These are phyloP conservation scores for Syrphus vitripennis DNA, from an alignment of 2,888 invertebrate species.

Conservation along the genomic window DNA sequence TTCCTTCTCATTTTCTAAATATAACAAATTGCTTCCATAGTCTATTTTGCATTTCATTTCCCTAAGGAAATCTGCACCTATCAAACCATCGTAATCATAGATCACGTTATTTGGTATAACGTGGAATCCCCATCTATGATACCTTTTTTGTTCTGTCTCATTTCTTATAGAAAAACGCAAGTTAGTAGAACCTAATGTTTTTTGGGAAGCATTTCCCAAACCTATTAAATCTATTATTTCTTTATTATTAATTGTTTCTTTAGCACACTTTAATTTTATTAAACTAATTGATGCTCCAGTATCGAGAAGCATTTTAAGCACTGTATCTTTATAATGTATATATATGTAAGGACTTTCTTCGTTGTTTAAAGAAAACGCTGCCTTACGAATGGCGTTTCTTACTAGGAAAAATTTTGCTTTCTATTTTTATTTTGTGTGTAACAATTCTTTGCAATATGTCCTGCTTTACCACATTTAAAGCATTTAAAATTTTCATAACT, in stretches of 20 bases:
- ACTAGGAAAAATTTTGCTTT: neutral
- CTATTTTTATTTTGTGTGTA: no score
- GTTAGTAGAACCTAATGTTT: neutral
- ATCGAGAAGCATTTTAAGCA: neutral
- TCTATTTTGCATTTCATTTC: neutral
- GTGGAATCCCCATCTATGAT: no score
- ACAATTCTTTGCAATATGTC: neutral
- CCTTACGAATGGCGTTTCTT: neutral
- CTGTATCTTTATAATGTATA: neutral
- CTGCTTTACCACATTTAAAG: neutral
- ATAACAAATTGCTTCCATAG: no score
- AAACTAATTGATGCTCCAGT: neutral
- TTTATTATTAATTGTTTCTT: neutral
- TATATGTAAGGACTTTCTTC: neutral
- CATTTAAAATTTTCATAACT: neutral
- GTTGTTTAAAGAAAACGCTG: neutral
- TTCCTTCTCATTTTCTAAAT: neutral
- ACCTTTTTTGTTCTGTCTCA: neutral
- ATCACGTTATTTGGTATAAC: no score
- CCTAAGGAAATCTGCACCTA: neutral
- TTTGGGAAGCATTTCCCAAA: neutral
- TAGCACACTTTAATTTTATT: neutral
- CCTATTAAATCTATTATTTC: neutral
- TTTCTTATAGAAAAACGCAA: neutral
- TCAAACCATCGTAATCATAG: neutral